These are phyloP conservation scores for Anarsia innoxiella DNA, from an alignment of 2,888 invertebrate species.

Conservation along the genomic window DNA sequence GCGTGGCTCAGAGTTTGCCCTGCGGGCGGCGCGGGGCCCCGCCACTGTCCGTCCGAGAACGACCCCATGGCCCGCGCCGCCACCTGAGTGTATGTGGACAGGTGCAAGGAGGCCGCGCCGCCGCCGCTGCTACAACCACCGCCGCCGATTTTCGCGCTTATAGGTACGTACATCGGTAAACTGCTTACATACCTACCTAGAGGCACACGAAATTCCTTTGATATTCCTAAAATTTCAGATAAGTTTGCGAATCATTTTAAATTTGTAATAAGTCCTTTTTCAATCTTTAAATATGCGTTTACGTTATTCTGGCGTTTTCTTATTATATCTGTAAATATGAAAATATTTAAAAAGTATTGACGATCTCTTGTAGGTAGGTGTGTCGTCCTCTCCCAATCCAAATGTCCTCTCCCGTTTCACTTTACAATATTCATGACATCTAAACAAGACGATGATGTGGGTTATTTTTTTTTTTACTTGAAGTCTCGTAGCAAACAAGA, in stretches of 20 bases:
- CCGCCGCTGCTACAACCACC: constrained; percentile 62
- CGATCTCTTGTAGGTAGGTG: neutral
- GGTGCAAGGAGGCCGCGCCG: constrained; percentile 48
- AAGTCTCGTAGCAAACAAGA: neutral
- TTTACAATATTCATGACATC: too few relatives aligned
- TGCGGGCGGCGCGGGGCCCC: constrained; percentile 61
- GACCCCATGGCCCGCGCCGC: constrained; percentile 68
- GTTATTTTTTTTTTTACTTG: constrained; percentile 4
- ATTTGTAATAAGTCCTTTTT: neutral
- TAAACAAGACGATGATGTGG: constrained; percentile 9
- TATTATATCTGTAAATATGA: too few relatives aligned
- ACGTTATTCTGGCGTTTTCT: too few relatives aligned
- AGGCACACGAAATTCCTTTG: neutral
- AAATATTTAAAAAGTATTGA: too few relatives aligned
- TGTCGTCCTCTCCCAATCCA: neutral
- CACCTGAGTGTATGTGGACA: constrained; percentile 59
- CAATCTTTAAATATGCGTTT: too few relatives aligned
- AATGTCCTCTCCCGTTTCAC: too few relatives aligned
- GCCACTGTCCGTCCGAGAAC: constrained; percentile 65
- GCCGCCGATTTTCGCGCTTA: constrained; percentile 60
- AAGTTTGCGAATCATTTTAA: neutral
- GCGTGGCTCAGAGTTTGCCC: constrained; percentile 50
- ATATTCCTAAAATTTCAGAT: neutral
- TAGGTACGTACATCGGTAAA: constrained; percentile 57
- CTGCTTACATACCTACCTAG: neutral